These are phyloP conservation scores for Acanthopleura granulata DNA, from an alignment of 2,888 invertebrate genomes.

Conservation along the genomic window DNA sequence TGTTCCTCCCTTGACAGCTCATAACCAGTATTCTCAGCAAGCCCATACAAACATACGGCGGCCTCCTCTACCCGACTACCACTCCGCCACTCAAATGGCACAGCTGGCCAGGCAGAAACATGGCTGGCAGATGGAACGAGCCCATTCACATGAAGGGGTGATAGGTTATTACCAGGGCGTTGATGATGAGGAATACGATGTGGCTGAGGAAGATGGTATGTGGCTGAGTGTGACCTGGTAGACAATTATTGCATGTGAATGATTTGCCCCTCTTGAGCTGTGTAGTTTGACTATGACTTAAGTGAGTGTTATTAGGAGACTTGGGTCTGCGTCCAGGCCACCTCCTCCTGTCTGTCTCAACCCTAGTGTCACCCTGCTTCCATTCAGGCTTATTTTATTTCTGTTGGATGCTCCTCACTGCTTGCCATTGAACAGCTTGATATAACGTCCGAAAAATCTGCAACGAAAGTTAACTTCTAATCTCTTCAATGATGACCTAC, in stretches of 20 bases:
- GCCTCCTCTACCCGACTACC: conserved; percentile 81
- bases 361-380: too few species aligned
- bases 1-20: conserved; percentile 44
- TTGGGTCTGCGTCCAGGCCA: too few species aligned
- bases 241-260: not conserved
- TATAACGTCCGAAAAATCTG: too few species aligned
- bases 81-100: conserved; percentile 88
- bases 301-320: too few species aligned
- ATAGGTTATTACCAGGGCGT: conserved; percentile 23
- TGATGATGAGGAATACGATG: conserved; percentile 24
- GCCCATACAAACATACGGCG: conserved; percentile 72
- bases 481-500: too few species aligned
- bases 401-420: too few species aligned
- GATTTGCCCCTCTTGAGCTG: not conserved
- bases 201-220: conserved; percentile 25
- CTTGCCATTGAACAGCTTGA: too few species aligned
- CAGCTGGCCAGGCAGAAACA: conserved; percentile 70
- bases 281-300: too few species aligned
- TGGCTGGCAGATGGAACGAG: conserved; percentile 83
- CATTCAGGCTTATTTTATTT: too few species aligned
- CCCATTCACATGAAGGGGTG: conserved; percentile 89
- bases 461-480: too few species aligned
- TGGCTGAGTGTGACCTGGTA: not conserved
- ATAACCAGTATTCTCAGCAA: conserved; percentile 54
- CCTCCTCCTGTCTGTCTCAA: too few species aligned